These are phyloP conservation scores for Helarctos malayanus DNA, from an alignment of 2,797 vertebrate species.

Conservation along the genomic window DNA sequence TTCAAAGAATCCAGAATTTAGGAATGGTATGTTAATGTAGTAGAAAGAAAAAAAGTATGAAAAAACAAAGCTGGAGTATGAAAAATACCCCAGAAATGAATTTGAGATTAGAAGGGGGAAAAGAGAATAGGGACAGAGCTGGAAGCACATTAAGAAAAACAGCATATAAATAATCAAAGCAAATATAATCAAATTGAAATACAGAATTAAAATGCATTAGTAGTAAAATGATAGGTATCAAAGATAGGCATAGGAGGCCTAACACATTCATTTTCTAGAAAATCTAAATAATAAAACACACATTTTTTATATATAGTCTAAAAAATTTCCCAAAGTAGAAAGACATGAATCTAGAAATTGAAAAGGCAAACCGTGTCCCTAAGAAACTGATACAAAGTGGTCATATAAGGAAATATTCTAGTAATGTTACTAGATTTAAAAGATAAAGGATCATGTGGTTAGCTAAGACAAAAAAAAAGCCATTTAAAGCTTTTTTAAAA, in stretches of 20 bases:
- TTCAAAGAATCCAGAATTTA: background rate
- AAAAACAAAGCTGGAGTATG: background rate
- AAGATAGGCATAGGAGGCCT: background rate
- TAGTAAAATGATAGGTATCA: background rate
- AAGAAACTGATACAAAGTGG: background rate
- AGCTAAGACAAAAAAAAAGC: background rate
- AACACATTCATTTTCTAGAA: background rate
- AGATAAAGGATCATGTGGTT: background rate
- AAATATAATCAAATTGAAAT: background rate
- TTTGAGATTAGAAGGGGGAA: background rate
- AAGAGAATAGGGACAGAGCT: background rate
- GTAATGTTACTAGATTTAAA: background rate
- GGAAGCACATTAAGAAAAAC: background rate
- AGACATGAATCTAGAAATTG: background rate
- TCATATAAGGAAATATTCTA: background rate
- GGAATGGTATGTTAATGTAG: background rate
- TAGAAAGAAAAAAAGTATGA: background rate
- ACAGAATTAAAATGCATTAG: background rate
- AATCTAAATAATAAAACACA: background rate
- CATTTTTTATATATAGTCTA: background rate
- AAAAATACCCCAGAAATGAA: background rate
- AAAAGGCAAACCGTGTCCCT: background rate
- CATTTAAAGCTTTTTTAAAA: background rate
- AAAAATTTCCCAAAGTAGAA: background rate
- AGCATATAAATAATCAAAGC: background rate